Percentiles rank a stretch among this genome's conserved stretches.
These are phyloP conservation scores for Mechanitis mazaeus DNA, from an alignment of 2,888 invertebrate genomes.

Conservation along the genomic window DNA sequence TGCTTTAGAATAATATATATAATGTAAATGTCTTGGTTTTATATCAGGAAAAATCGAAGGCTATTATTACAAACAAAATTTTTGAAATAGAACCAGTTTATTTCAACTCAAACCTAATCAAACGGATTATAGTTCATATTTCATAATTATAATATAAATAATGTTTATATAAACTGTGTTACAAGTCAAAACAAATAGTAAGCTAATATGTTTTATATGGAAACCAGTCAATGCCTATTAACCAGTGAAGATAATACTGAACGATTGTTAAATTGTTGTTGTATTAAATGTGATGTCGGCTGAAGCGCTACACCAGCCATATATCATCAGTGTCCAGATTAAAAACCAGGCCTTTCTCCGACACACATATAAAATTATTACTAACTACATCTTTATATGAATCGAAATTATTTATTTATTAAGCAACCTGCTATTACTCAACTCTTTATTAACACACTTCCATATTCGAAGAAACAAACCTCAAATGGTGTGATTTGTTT, in stretches of 20 bases:
- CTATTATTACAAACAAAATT: too few species aligned
- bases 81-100: too few species aligned
- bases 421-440: neutral
- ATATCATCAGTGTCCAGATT: slow-evolving; percentile 24
- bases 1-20: too few species aligned
- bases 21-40: too few species aligned
- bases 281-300: slow-evolving; percentile 25
- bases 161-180: too few species aligned
- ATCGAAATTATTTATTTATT: slow-evolving; percentile 6
- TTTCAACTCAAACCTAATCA: too few species aligned
- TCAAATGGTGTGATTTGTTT: too few species aligned
- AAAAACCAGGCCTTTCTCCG: slow-evolving; percentile 25
- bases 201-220: neutral
- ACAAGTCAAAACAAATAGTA: neutral
- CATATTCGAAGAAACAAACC: too few species aligned
- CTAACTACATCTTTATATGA: slow-evolving; percentile 18
- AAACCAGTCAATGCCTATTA: slow-evolving; percentile 12
- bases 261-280: slow-evolving; percentile 26
- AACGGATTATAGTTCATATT: too few species aligned
- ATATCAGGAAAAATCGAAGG: too few species aligned
- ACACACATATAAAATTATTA: slow-evolving; percentile 20
- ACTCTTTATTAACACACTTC: too few species aligned
- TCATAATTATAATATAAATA: too few species aligned
- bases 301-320: slow-evolving; percentile 14
- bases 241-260: slow-evolving; percentile 25